A percentile compares a stretch with the other conserved stretches of the same genome.
Conservation (phyloP, 2,888 invertebrate genomes). For the Lycophotia porphyrea region DNA sequence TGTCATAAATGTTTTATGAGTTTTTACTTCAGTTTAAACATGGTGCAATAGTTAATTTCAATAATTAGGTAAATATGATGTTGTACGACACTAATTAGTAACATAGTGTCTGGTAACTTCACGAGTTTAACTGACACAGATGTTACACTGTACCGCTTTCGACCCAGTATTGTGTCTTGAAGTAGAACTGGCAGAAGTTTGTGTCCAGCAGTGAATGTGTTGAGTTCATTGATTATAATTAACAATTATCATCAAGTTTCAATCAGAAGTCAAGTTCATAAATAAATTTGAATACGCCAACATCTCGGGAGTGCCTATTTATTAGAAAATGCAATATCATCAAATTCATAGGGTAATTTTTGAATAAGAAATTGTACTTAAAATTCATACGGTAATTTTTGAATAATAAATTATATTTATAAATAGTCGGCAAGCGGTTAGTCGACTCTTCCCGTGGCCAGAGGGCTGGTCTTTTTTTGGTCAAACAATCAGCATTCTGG, state of each 20-base stretch:
- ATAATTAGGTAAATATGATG: background rate
- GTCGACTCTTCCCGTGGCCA: too few species aligned
- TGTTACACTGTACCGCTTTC: background rate
- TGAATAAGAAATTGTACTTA: background rate
- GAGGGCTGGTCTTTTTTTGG: too few species aligned
- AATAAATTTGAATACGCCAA: background rate
- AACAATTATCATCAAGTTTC: background rate
- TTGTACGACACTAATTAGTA: background rate
- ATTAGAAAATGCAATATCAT: background rate
- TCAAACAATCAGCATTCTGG: too few species aligned
- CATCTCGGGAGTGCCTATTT: background rate
- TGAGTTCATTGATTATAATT: background rate
- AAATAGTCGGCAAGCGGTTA: too few species aligned
- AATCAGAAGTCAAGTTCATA: background rate
- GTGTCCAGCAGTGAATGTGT: background rate
- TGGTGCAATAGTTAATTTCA: background rate
- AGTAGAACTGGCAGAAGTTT: background rate
- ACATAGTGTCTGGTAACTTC: background rate
- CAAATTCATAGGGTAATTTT: background rate
- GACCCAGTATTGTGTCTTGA: background rate
- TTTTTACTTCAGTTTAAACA: background rate
- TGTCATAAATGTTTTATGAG: background rate
- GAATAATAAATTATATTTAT: too few species aligned
- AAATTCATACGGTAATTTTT: too few species aligned
- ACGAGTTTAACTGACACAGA: conserved; percentile 4